Evolutionary conservation across 2,888 invertebrate genomes (phyloP), one percentile per base, ranked within the genome.

Genomic region (Tanypteryx hageni): DNA sequence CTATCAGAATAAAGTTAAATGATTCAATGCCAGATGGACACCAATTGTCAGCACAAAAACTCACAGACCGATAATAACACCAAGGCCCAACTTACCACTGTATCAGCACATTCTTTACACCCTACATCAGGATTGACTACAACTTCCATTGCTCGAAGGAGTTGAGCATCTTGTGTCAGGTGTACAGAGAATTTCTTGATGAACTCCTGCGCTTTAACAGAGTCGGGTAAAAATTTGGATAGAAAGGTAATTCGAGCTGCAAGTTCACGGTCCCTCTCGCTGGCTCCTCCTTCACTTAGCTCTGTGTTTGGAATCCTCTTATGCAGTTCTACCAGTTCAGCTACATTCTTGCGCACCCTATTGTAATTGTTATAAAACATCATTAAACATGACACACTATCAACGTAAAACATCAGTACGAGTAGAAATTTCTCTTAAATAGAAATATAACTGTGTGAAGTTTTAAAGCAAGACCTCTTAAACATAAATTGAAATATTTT

Each of bases 81-180:
- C 0, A 31, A 11, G 8, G 9, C 18, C 18, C 94, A 94, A 95
- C 96, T 96, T 93, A 97, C 96, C 94, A 98, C 98, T 76, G 97
- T 97, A 93, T 98, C 98, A n/a, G 98, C 98, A 94, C 99, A 99
- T 93, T 98, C 98, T 94, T 98, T 98, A 94, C 99, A 99, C 93
- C 98, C 97, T n/a, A 98, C 98, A 94, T 98, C 98, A 0, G 98
- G 98, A 93, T 97, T 97, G 57, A 99, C 96, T 92, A 99, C 98
- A 2, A 97, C 97, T 95, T 98, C 98, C 97, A 99, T 98, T 89
- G 94, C 93, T 81, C 97, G 96, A 93, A 99, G 95, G 93, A 98
- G 94, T 85, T 96, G 95, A 0, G 96, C 95, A 94, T 98, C 98
- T 94, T 97, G 97, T 93, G 97, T 96, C 96, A 98, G 96, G 94